Conservation (phyloP, 2,113 vertebrate species). For the Corythaixoides concolor region DNA sequence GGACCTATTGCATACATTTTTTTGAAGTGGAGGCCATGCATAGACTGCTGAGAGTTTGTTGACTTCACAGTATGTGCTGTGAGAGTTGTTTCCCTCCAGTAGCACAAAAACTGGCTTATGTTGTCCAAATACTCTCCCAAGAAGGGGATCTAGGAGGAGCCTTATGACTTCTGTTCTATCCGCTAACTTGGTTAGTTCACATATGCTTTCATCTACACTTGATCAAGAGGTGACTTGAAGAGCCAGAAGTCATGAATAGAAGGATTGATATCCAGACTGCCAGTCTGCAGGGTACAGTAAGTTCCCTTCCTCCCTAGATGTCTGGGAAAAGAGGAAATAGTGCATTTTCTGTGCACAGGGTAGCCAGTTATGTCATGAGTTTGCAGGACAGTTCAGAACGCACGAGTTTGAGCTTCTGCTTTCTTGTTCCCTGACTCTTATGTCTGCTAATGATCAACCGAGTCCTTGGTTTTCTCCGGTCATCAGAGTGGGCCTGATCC, state of each 20-base stretch:
- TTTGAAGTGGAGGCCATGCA: neutral
- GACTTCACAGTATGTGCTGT: neutral
- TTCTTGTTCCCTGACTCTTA: neutral
- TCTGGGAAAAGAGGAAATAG: neutral
- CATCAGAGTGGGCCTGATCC: too few relatives aligned
- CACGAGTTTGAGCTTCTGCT: neutral
- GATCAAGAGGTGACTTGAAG: neutral
- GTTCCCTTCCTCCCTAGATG: neutral
- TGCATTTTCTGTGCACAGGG: neutral
- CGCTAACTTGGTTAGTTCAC: neutral
- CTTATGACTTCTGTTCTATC: neutral
- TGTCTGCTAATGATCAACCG: neutral
- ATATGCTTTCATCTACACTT: neutral
- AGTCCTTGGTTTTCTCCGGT: neutral
- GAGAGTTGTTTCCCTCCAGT: neutral
- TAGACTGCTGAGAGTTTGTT: neutral
- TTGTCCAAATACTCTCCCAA: neutral
- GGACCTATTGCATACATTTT: neutral
- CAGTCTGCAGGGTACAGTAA: neutral
- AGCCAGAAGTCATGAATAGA: neutral
- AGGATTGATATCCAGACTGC: neutral
- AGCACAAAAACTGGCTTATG: neutral
- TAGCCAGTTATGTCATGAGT: neutral
- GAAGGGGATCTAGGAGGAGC: neutral
- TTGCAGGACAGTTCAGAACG: neutral